These are phyloP conservation scores for Aphelinus certus DNA, from an alignment of 1,140 invertebrate genomes.

Conservation along the genomic window DNA sequence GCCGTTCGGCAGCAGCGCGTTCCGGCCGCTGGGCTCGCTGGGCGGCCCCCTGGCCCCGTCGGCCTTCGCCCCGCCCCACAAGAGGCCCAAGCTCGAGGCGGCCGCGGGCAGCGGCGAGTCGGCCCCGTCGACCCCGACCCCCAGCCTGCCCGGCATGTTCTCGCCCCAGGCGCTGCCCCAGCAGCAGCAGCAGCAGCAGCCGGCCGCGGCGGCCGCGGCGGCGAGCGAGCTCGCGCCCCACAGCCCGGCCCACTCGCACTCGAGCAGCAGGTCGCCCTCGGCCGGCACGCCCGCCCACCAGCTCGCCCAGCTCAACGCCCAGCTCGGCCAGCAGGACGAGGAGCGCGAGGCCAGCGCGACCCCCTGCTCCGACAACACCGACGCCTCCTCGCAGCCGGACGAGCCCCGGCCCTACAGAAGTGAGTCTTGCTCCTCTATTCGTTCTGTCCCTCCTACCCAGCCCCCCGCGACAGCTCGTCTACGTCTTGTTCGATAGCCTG, in stretches of 20 bases:
- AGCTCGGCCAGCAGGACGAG: slow-evolving; percentile 47
- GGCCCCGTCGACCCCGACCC: slow-evolving; percentile 59
- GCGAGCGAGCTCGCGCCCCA: slow-evolving; percentile 54
- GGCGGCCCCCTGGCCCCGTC: slow-evolving; percentile 66
- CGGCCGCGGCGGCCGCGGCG: slow-evolving; percentile 50
- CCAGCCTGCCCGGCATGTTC: slow-evolving; percentile 64
- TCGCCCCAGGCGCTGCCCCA: slow-evolving; percentile 47
- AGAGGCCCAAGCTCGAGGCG: slow-evolving; percentile 66
- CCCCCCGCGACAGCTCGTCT: background rate
- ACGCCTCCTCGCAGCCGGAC: slow-evolving; percentile 68
- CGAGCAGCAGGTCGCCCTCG: slow-evolving; percentile 47
- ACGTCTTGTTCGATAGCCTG: too few species aligned
- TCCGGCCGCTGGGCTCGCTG: slow-evolving; percentile 63
- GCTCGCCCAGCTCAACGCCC: background rate
- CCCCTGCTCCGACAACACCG: slow-evolving; percentile 68
- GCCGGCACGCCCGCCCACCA: slow-evolving; percentile 33
- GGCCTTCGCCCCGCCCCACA: slow-evolving; percentile 67
- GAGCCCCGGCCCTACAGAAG: slow-evolving; percentile 67
- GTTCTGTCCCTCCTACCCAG: background rate
- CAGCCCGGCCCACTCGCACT: slow-evolving; percentile 49
- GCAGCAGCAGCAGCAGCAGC: too few species aligned
- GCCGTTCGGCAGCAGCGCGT: slow-evolving; percentile 60
- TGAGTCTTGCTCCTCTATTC: slow-evolving; percentile 48
- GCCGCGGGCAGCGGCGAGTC: slow-evolving; percentile 43
- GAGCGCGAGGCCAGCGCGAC: slow-evolving; percentile 67